Conservation (phyloP, 2,888 invertebrate genomes). For the Ecdyonurus torrentis region DNA sequence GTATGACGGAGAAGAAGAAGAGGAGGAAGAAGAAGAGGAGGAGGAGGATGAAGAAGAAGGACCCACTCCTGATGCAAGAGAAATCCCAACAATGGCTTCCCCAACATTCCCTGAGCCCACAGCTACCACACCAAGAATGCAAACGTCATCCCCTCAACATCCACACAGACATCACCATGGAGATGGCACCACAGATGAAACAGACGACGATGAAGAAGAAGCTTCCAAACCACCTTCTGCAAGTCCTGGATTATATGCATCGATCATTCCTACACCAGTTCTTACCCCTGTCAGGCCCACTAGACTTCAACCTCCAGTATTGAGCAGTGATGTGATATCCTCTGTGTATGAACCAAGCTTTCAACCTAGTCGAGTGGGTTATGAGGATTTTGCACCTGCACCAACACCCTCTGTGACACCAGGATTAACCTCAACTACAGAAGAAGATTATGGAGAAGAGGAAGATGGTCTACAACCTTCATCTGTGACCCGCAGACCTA, state of each 20-base stretch:
- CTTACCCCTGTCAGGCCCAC: constrained; percentile 17
- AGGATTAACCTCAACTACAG: constrained; percentile 13
- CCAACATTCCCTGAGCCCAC: constrained; percentile 18
- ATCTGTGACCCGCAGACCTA: constrained; percentile 16
- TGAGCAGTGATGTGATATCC: constrained; percentile 8
- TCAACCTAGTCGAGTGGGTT: constrained; percentile 11
- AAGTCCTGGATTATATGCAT: constrained; percentile 12
- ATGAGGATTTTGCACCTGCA: constrained; percentile 7
- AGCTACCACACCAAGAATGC: constrained; percentile 12
- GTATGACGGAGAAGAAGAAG: constrained; percentile 20
- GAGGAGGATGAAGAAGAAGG: constrained; percentile 16
- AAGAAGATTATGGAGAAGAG: background rate
- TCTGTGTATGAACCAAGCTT: background rate
- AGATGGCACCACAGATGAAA: too few species aligned
- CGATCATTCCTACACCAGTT: constrained; percentile 15
- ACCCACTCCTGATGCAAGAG: constrained; percentile 19
- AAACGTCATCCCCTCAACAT: constrained; percentile 15
- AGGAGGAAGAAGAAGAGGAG: constrained; percentile 14
- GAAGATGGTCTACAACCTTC: constrained; percentile 11
- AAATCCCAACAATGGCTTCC: constrained; percentile 24
- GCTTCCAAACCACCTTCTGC: constrained; percentile 15
- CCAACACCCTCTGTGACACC: constrained; percentile 17
- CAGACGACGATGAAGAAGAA: constrained; percentile 18
- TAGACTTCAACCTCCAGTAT: constrained; percentile 4
- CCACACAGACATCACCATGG: constrained; percentile 30